Conservation (phyloP, 1,140 invertebrate species). For the Cotesia glomerata region DNA sequence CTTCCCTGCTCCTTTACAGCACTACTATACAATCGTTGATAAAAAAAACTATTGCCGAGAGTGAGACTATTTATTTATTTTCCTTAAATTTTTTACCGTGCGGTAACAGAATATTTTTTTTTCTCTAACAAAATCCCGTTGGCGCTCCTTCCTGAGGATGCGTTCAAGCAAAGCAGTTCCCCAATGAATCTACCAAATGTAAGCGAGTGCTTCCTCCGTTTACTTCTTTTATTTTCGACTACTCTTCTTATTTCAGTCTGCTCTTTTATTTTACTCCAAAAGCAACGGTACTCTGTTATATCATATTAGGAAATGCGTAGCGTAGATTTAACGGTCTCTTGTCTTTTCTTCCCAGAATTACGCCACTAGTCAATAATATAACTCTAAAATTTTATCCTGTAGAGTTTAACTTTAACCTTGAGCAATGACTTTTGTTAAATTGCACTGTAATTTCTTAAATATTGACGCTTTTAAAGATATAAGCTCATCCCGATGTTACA, state of each 20-base stretch:
- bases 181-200: conserved; percentile 16
- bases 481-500: no score
- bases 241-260: not conserved
- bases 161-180: conserved; percentile 23
- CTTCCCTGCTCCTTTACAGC: not conserved
- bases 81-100: not conserved
- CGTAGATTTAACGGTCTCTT: conserved; percentile 54
- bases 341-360: not conserved
- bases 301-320: conserved; percentile 58
- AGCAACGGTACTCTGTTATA: conserved; percentile 54
- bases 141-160: conserved; percentile 8
- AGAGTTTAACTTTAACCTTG: no score
- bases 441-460: no score
- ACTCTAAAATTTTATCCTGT: no score
- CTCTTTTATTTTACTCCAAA: conserved; percentile 25
- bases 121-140: conserved; percentile 29
- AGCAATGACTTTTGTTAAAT: no score
- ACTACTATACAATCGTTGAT: no score
- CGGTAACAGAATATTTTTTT: conserved; percentile 24
- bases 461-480: no score
- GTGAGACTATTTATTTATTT: conserved; percentile 18
- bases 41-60: not conserved
- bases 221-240: conserved; percentile 13
- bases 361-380: not conserved
- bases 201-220: conserved; percentile 14